These are phyloP conservation scores for Collichthys lucidus DNA, from an alignment of 2,113 vertebrate genomes.

Conservation along the genomic window DNA sequence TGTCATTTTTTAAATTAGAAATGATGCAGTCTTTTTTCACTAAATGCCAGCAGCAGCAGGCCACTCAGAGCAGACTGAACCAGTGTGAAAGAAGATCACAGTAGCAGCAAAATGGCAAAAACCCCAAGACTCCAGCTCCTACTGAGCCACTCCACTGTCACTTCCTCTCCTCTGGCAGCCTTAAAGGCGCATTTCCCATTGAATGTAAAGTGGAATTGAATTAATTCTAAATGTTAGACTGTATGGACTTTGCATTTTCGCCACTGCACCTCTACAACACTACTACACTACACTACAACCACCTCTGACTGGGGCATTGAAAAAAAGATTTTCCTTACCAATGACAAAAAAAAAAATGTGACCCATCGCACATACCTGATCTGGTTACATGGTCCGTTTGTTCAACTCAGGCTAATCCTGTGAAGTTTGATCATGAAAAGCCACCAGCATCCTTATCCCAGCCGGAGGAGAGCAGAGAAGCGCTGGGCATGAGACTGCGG, in stretches of 20 bases:
- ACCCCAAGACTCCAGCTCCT: slow-evolving; percentile 33
- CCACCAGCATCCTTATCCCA: slow-evolving; percentile 58
- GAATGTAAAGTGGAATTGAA: slow-evolving; percentile 1
- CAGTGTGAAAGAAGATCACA: slow-evolving; percentile 32
- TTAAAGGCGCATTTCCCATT: slow-evolving; percentile 21
- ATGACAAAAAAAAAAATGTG: neutral
- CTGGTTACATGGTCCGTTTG: slow-evolving; percentile 67
- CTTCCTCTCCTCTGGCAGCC: slow-evolving; percentile 26
- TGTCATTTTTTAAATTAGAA: neutral
- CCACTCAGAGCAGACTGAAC: slow-evolving; percentile 12
- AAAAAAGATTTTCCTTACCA: neutral
- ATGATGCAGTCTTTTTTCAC: neutral
- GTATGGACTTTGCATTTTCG: neutral
- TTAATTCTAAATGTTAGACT: neutral
- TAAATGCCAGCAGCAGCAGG: slow-evolving; percentile 23
- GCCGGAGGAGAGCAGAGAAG: slow-evolving; percentile 33
- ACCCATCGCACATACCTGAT: slow-evolving; percentile 64
- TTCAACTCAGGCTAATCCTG: slow-evolving; percentile 55
- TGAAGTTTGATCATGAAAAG: slow-evolving; percentile 43
- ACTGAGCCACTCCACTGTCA: slow-evolving; percentile 43
- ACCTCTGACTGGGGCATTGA: neutral
- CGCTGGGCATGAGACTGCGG: slow-evolving; percentile 55
- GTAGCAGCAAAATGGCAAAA: slow-evolving; percentile 55
- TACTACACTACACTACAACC: neutral
- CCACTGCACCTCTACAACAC: neutral